Percentiles rank a stretch among this genome's conserved stretches.
Evolutionary conservation across 2,113 vertebrate species (phyloP).

Genomic region (Podocnemis expansa): DNA sequence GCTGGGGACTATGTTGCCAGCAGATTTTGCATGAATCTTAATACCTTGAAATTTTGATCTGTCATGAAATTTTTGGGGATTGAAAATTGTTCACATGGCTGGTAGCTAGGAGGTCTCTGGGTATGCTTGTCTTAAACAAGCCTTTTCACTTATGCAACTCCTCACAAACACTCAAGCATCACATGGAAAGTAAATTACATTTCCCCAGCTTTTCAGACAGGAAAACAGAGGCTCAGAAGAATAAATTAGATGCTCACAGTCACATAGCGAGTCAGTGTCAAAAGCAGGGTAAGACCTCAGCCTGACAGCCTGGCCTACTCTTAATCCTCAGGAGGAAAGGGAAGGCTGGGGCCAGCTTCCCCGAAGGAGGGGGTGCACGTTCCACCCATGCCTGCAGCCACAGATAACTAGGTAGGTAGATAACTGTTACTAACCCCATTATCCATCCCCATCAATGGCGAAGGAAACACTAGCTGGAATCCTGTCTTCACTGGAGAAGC

Average conservation of each 20-base stretch:
- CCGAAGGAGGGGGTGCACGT: no score
- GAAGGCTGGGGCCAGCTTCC: no score
- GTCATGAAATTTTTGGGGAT: background rate
- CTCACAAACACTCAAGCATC: background rate
- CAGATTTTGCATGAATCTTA: background rate
- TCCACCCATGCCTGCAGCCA: background rate
- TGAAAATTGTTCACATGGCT: no score
- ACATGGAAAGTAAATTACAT: background rate
- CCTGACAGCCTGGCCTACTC: background rate
- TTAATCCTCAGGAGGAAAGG: background rate
- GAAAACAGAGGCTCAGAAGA: fast-evolving
- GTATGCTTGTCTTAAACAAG: background rate
- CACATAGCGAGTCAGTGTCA: background rate
- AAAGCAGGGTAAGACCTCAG: background rate
- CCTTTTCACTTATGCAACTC: background rate
- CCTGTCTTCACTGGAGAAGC: no score
- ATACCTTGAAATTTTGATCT: background rate
- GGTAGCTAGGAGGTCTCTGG: background rate
- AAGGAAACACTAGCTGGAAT: no score
- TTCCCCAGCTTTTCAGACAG: background rate
- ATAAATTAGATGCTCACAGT: background rate
- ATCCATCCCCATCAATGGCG: background rate
- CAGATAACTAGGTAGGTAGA: background rate
- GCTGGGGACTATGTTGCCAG: background rate
- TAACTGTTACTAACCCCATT: background rate